Evolutionary conservation across 2,888 invertebrate species (phyloP).

Genomic region (Eupithecia vulgata): DNA sequence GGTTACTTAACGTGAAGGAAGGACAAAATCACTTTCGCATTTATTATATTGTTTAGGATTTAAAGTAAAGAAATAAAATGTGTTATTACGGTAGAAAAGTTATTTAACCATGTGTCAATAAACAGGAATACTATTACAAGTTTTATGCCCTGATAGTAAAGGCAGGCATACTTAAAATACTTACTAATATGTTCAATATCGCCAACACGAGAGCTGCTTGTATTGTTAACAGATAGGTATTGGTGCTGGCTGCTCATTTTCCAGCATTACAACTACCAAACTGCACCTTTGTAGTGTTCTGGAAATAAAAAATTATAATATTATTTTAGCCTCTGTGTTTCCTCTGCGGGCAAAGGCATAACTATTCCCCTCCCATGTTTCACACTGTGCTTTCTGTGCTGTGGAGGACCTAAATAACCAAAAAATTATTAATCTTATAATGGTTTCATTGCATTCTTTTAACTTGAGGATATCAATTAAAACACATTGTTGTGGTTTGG

Average conservation of each 20-base stretch:
- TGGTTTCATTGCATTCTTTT: too few relatives aligned
- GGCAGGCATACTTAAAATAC: slow-evolving; percentile 38
- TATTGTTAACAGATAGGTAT: slow-evolving; percentile 80
- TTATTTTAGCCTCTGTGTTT: background rate
- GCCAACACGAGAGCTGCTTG: slow-evolving; percentile 76
- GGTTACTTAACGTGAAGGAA: too few relatives aligned
- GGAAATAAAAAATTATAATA: background rate
- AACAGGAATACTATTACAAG: background rate
- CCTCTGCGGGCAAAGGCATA: background rate
- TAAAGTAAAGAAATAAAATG: too few relatives aligned
- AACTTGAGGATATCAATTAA: too few relatives aligned
- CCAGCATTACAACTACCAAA: slow-evolving; percentile 37
- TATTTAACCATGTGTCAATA: background rate
- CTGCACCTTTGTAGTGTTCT: slow-evolving; percentile 7
- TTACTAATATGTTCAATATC: slow-evolving; percentile 85
- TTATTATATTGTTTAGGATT: too few relatives aligned
- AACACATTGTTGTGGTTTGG: too few relatives aligned
- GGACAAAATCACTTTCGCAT: too few relatives aligned
- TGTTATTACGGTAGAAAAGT: background rate
- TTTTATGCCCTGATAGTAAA: background rate
- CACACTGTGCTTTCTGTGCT: background rate
- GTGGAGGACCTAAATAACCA: too few relatives aligned
- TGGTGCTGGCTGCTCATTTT: slow-evolving; percentile 83
- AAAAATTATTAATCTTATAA: too few relatives aligned
- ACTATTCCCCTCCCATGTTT: background rate